Conservation (phyloP, 2,888 invertebrate genomes). For the Drosophila paranaensis region DNA sequence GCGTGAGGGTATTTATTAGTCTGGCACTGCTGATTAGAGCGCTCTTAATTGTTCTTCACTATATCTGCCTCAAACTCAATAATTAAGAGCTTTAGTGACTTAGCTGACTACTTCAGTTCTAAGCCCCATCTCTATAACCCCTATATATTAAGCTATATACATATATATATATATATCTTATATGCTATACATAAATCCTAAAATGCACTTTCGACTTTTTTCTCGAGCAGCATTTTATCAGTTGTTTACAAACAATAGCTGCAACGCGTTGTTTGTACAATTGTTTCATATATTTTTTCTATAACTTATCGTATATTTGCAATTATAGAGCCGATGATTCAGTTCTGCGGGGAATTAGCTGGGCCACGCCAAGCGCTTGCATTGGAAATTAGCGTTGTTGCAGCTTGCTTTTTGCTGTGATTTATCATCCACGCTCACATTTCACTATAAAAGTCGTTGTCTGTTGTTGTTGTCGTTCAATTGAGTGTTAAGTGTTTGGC, state of each 20-base stretch:
- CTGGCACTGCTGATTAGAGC: not conserved
- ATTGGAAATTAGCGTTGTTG: constrained; percentile 34
- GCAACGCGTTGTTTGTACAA: not conserved
- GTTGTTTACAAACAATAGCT: constrained; percentile 3
- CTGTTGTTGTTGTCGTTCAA: constrained; percentile 19
- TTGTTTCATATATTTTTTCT: not conserved
- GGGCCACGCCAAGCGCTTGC: constrained; percentile 28
- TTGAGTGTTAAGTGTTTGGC: constrained; percentile 63
- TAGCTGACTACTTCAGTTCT: not conserved
- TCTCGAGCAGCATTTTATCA: not conserved
- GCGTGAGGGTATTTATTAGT: not conserved
- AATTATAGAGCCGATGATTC: constrained; percentile 29
- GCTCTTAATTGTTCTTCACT: no score
- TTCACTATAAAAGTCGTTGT: constrained; percentile 33
- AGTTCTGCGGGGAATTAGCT: constrained; percentile 7
- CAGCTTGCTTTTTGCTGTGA: constrained; percentile 32
- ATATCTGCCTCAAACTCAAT: not conserved
- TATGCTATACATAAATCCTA: no score
- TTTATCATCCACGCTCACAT: constrained; percentile 47
- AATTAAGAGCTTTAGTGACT: no score
- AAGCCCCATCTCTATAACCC: not conserved
- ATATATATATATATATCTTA: no score
- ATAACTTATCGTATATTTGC: not conserved
- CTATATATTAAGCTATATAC: not conserved
- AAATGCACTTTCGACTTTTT: not conserved